Percentiles rank a stretch among this genome's conserved stretches.
Conservation (phyloP, 30 jellyfish, hydroid and myxozoan genomes). For the Catostylus mosaicus region DNA sequence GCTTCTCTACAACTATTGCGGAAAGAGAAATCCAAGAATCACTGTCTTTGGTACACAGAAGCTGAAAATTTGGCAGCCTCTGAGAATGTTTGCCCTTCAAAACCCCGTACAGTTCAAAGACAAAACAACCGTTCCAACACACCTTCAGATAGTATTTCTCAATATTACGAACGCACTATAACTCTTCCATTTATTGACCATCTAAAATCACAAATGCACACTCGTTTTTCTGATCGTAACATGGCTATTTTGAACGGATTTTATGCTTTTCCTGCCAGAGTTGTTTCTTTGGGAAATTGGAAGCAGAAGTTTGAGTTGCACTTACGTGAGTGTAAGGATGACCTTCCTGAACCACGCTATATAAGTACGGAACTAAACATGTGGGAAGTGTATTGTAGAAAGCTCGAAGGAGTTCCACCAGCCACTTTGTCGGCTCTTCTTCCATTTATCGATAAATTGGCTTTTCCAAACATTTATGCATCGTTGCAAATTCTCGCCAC, state of each 20-base stretch:
- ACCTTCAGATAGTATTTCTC: too few species aligned
- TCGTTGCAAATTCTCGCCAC: conserved; percentile 61
- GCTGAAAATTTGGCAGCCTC: conserved; percentile 32
- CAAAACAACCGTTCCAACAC: too few species aligned
- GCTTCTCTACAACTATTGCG: conserved; percentile 22
- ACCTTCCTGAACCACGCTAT: conserved; percentile 49
- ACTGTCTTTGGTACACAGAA: conserved; percentile 32
- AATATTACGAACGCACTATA: too few species aligned
- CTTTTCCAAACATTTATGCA: conserved; percentile 70
- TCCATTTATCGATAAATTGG: conserved; percentile 1
- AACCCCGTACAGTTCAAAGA: too few species aligned
- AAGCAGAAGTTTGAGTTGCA: conserved; percentile 1
- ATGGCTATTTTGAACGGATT: too few species aligned
- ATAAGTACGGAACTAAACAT: conserved; percentile 32
- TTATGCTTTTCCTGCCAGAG: too few species aligned
- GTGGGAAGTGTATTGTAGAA: conserved; percentile 44
- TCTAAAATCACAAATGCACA: too few species aligned
- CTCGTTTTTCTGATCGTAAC: too few species aligned
- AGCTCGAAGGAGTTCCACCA: background rate
- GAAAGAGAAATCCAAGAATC: background rate
- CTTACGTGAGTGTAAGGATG: background rate
- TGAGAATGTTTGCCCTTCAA: conserved; percentile 3
- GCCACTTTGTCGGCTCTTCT: conserved; percentile 21
- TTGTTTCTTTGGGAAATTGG: conserved; percentile 26
- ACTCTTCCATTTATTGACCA: too few species aligned